phyloP scores from a whole-genome alignment of 2,888 invertebrate species.

The Chrysolina americana region DNA sequence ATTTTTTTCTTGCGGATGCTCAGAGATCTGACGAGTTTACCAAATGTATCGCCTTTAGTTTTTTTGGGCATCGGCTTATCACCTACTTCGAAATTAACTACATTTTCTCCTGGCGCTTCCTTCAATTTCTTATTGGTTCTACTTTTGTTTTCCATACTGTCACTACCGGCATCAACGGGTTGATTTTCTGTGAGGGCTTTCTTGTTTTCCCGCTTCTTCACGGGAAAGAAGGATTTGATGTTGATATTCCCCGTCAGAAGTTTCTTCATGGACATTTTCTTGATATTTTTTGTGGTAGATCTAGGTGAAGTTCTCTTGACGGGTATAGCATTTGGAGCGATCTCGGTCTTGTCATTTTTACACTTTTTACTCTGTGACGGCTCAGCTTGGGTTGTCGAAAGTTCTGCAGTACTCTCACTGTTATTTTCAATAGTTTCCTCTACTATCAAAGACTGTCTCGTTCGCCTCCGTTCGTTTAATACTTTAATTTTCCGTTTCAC shows the following conservation, averaged over 20 bases:
- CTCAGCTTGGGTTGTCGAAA: constrained; percentile 17
- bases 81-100: not conserved
- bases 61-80: constrained; percentile 34
- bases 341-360: constrained; percentile 32
- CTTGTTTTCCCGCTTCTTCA: constrained; percentile 56
- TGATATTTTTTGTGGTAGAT: constrained; percentile 43
- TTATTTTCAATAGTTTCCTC: constrained; percentile 41
- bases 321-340: constrained; percentile 27
- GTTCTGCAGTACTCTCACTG: constrained; percentile 29
- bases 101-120: constrained; percentile 31
- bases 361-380: constrained; percentile 21
- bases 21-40: constrained; percentile 51
- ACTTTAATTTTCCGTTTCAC: constrained; percentile 60
- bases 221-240: constrained; percentile 62
- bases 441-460: constrained; percentile 48
- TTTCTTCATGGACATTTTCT: constrained; percentile 50
- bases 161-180: constrained; percentile 14
- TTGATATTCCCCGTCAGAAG: constrained; percentile 56
- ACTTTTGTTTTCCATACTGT: constrained; percentile 34
- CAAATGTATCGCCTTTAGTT: constrained; percentile 47
- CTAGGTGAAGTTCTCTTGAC: constrained; percentile 51
- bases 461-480: constrained; percentile 53
- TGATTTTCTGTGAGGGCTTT: constrained; percentile 31
- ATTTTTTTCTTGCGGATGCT: constrained; percentile 51
- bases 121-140: constrained; percentile 45